A percentile compares a stretch with the other conserved stretches of the same genome.
phyloP scores from a whole-genome alignment of 2,888 invertebrate species.

The Salpingus planirostris region DNA sequence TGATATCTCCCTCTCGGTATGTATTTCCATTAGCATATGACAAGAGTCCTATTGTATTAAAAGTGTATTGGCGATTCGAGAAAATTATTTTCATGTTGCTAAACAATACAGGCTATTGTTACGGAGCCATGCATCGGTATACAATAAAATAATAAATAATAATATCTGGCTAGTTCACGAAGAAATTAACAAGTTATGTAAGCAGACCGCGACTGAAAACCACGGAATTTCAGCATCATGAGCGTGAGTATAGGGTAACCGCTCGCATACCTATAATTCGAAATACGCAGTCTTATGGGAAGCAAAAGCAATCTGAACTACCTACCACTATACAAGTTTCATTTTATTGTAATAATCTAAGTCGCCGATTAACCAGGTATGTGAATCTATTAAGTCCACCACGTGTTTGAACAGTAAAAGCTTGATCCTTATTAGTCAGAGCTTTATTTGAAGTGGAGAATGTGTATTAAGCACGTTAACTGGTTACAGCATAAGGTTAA shows the following conservation, averaged over 20 bases:
- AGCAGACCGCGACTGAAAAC: slow-evolving; percentile 2
- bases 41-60: slow-evolving; percentile 39
- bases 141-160: slow-evolving; percentile 39
- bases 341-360: too few species aligned
- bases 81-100: slow-evolving; percentile 39
- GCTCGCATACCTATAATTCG: too few species aligned
- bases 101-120: slow-evolving; percentile 38
- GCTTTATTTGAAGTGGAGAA: slow-evolving; percentile 25
- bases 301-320: too few species aligned
- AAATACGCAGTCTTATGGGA: too few species aligned
- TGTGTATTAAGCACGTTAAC: slow-evolving; percentile 24
- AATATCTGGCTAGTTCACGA: slow-evolving; percentile 25
- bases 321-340: too few species aligned
- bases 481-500: slow-evolving; percentile 22
- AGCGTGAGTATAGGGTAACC: too few species aligned
- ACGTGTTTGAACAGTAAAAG: slow-evolving; percentile 10
- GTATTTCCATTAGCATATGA: slow-evolving; percentile 37
- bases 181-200: slow-evolving; percentile 24
- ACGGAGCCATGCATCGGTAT: slow-evolving; percentile 31
- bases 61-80: slow-evolving; percentile 36
- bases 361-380: slow-evolving; percentile 7
- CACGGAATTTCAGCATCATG: too few species aligned
- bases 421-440: slow-evolving; percentile 21
- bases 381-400: slow-evolving; percentile 13
- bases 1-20: slow-evolving; percentile 14